Evolutionary conservation across 2,888 invertebrate species (phyloP).

Genomic region (Drosophila flavopinicola): DNA sequence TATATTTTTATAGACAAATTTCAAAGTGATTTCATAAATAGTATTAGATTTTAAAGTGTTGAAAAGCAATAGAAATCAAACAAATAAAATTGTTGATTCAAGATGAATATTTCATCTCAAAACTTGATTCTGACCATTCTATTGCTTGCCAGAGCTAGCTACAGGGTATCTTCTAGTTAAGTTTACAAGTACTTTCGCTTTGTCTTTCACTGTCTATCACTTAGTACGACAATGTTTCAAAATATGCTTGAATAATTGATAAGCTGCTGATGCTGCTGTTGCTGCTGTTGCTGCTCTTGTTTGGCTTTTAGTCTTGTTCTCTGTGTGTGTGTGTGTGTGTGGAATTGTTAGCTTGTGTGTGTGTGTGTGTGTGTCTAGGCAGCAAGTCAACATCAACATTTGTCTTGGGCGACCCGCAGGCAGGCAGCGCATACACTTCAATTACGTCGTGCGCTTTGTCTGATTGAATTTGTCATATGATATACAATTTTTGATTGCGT

Average conservation of each 20-base stretch:
- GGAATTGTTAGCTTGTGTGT: constrained; percentile 14
- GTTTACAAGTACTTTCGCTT: not conserved
- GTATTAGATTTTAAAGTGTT: no score
- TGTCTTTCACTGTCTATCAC: constrained; percentile 8
- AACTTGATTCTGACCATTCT: no score
- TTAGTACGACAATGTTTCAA: constrained; percentile 62
- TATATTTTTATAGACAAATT: no score
- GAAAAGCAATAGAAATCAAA: no score
- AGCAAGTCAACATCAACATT: constrained; percentile 52
- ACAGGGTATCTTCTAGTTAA: not conserved
- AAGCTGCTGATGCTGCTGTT: constrained; percentile 49
- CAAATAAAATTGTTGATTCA: no score
- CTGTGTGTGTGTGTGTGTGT: constrained; percentile 16
- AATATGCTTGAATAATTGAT: constrained; percentile 76
- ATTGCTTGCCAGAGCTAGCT: not conserved
- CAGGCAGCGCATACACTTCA: constrained; percentile 64
- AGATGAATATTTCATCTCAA: no score
- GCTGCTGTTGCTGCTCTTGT: constrained; percentile 42
- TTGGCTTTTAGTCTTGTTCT: constrained; percentile 24
- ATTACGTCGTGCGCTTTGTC: constrained; percentile 72
- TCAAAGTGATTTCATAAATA: no score
- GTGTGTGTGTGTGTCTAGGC: constrained; percentile 41
- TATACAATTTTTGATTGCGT: constrained; percentile 75
- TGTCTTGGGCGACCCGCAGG: constrained; percentile 38
- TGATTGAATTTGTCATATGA: constrained; percentile 78